phyloP scores from a whole-genome alignment of 2,113 vertebrate genomes.

The Tautogolabrus adspersus region DNA sequence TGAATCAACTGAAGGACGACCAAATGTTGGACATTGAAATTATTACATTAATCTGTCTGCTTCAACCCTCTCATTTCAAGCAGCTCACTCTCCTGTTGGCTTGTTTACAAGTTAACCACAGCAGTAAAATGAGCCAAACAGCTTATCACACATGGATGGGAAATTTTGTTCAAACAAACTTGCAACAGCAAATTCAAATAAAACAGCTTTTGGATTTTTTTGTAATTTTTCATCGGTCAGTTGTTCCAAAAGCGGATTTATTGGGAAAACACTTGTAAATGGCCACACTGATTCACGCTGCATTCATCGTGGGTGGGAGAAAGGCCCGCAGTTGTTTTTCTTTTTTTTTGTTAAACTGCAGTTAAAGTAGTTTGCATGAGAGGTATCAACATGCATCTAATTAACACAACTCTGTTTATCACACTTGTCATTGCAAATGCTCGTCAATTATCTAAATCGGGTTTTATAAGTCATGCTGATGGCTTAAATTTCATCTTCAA shows the following conservation, averaged over 20 bases:
- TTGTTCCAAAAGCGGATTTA: conserved; percentile 54
- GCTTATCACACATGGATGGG: conserved; percentile 52
- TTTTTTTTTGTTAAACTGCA: conserved; percentile 63
- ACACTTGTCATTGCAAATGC: conserved; percentile 14
- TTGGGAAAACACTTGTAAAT: conserved; percentile 55
- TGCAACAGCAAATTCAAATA: conserved; percentile 48
- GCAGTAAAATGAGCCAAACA: conserved; percentile 41
- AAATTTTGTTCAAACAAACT: conserved; percentile 46
- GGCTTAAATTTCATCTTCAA: conserved; percentile 6
- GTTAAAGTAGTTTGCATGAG: conserved; percentile 46
- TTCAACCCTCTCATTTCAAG: conserved; percentile 28
- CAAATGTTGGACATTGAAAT: conserved; percentile 34
- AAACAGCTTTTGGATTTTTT: conserved; percentile 54
- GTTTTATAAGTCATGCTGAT: conserved; percentile 1
- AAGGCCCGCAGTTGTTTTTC: conserved; percentile 62
- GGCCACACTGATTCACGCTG: conserved; percentile 36
- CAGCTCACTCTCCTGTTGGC: conserved; percentile 17
- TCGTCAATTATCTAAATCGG: conserved; percentile 23
- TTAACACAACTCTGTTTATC: conserved; percentile 15
- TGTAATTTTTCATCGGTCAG: conserved; percentile 50
- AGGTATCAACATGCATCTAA: conserved; percentile 34
- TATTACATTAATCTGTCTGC: conserved; percentile 31
- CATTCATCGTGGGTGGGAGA: conserved; percentile 66
- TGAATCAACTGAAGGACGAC: conserved; percentile 36
- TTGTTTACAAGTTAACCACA: conserved; percentile 33